A percentile compares a stretch with the other conserved stretches of the same genome.
Evolutionary conservation across 2,888 invertebrate species (phyloP).

Genomic region (Phalangium opilio): DNA sequence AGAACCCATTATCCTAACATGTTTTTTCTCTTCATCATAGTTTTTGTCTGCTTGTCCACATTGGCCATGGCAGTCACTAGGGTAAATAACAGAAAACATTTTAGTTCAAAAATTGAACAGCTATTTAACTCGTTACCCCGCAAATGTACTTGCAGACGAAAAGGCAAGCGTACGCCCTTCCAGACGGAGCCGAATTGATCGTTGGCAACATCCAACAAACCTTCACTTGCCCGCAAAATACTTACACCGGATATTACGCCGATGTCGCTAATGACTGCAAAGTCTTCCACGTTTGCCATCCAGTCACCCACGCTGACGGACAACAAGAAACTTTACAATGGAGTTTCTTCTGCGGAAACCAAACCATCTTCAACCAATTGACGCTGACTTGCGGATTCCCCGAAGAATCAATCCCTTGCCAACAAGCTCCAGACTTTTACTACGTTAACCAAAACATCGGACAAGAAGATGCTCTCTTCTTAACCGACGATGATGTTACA

Average conservation of each 20-base stretch:
- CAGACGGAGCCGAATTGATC: constrained; percentile 16
- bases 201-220: constrained; percentile 14
- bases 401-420: constrained; percentile 17
- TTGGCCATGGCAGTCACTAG: too few relatives aligned
- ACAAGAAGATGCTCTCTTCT: constrained; percentile 17
- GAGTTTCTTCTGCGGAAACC: constrained; percentile 20
- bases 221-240: constrained; percentile 17
- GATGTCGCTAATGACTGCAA: constrained; percentile 19
- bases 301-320: constrained; percentile 15
- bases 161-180: constrained; percentile 16
- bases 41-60: too few relatives aligned
- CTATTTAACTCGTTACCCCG: background rate
- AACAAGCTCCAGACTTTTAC: constrained; percentile 18
- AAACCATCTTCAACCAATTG: constrained; percentile 19
- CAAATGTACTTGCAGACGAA: constrained; percentile 18
- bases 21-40: too few relatives aligned
- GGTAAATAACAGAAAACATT: too few relatives aligned
- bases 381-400: constrained; percentile 18
- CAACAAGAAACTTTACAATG: constrained; percentile 14
- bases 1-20: too few relatives aligned
- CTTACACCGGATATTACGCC: constrained; percentile 17
- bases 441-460: constrained; percentile 21
- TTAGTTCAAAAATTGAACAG: too few relatives aligned
- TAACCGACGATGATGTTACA: constrained; percentile 17
- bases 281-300: constrained; percentile 20